phyloP scores from a whole-genome alignment of 2,113 vertebrate genomes.

The Ramphastos sulfuratus region DNA sequence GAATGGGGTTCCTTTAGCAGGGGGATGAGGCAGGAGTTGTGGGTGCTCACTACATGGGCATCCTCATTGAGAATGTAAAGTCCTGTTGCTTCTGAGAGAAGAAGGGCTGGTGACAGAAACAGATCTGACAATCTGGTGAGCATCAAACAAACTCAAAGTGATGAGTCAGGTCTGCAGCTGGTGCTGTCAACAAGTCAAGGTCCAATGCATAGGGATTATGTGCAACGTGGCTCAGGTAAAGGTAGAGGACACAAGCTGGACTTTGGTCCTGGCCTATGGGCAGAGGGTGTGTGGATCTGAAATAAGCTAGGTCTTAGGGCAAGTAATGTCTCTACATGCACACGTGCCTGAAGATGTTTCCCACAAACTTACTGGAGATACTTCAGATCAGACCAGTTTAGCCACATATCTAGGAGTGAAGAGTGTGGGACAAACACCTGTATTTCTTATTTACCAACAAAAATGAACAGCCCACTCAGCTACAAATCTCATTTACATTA shows the following conservation, averaged over 20 bases:
- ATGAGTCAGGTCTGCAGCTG: background rate
- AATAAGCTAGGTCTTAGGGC: background rate
- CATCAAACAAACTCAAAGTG: background rate
- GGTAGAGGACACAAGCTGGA: background rate
- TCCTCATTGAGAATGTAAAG: too few relatives aligned
- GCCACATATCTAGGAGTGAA: background rate
- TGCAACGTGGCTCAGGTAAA: background rate
- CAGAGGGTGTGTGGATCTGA: background rate
- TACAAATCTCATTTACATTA: background rate
- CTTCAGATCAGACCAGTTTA: background rate
- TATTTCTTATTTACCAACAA: background rate
- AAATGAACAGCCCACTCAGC: background rate
- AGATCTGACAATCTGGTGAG: background rate
- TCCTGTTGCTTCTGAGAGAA: background rate
- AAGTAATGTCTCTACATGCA: too few relatives aligned
- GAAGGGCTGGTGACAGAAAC: background rate
- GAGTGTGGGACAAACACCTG: accelerated
- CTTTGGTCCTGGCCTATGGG: background rate
- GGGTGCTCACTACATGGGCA: accelerated
- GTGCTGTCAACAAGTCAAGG: background rate
- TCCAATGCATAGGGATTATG: background rate
- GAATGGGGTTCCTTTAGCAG: background rate
- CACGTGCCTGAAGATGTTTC: background rate
- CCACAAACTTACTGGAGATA: background rate
- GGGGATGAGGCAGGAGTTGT: background rate